phyloP scores from a whole-genome alignment of 2,113 vertebrate genomes.

The Zosterops hypoxanthus region DNA sequence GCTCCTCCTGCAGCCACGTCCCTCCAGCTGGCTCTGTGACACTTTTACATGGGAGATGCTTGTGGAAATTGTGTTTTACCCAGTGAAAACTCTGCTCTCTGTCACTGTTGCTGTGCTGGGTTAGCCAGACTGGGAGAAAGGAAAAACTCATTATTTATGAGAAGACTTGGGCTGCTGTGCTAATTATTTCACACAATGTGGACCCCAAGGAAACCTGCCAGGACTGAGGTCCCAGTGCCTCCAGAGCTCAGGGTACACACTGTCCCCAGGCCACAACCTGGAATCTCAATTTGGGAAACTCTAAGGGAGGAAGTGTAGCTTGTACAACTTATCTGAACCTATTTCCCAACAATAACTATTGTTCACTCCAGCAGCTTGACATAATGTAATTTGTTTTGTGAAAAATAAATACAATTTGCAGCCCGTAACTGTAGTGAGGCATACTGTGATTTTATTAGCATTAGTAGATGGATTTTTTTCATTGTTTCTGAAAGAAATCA shows the following conservation, averaged over 20 bases:
- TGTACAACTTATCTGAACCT: slow-evolving; percentile 46
- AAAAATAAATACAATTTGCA: slow-evolving; percentile 46
- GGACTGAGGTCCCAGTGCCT: neutral
- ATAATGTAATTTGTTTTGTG: slow-evolving; percentile 32
- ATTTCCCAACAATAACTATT: slow-evolving; percentile 43
- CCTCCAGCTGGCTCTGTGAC: neutral
- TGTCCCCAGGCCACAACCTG: slow-evolving; percentile 8
- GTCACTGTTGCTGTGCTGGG: neutral
- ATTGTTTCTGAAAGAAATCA: slow-evolving; percentile 53
- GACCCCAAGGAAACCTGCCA: neutral
- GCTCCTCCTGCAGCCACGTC: neutral
- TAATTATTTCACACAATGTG: neutral
- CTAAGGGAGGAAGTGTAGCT: slow-evolving; percentile 27
- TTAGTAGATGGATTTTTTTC: neutral
- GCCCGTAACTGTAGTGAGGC: neutral
- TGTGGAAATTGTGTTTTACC: neutral
- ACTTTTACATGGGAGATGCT: fast-evolving
- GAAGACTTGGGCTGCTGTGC: neutral
- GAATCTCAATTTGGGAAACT: slow-evolving; percentile 53
- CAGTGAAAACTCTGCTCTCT: neutral
- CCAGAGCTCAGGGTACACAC: neutral
- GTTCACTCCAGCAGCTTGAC: slow-evolving; percentile 17
- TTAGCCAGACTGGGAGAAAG: neutral
- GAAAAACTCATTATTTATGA: neutral
- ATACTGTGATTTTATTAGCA: slow-evolving; percentile 34